Percentiles rank a stretch among this genome's conserved stretches.
Evolutionary conservation across 2,797 vertebrate genomes (phyloP).

Genomic region (Sitta carolinensis): DNA sequence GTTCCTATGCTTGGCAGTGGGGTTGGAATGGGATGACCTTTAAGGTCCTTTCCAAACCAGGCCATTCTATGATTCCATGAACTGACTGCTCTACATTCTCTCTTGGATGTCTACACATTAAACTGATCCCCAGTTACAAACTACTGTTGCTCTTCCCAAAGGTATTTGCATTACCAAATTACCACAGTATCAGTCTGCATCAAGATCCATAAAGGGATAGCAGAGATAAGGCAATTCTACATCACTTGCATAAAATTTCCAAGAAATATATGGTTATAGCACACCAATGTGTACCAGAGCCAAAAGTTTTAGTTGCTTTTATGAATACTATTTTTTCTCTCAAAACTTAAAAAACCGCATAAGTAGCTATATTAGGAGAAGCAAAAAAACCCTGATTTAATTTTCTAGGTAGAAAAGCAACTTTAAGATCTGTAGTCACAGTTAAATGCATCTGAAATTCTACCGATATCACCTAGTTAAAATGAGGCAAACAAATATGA

Average conservation of each 20-base stretch:
- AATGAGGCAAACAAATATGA: not conserved
- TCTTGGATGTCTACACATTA: not conserved
- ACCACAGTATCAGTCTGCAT: not conserved
- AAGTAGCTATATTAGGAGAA: not conserved
- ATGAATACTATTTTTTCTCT: not conserved
- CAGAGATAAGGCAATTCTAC: not conserved
- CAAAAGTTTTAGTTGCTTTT: not conserved
- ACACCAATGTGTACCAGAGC: not conserved
- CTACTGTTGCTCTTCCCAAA: not conserved
- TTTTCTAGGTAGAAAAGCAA: slow-evolving; percentile 9
- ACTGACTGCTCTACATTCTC: not conserved
- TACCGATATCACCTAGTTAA: not conserved
- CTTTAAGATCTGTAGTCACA: not conserved
- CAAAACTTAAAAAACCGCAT: not conserved
- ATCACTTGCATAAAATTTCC: not conserved
- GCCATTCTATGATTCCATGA: not conserved
- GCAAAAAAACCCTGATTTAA: not conserved
- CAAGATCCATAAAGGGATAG: not conserved
- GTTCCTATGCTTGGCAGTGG: not conserved
- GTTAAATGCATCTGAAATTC: not conserved
- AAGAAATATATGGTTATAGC: not conserved
- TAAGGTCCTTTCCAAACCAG: not conserved
- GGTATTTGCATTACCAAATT: not conserved
- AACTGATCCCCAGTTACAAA: not conserved
- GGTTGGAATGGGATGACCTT: not conserved